phyloP scores from a whole-genome alignment of 2,888 invertebrate genomes.

The Gandaritis pyraliata region DNA sequence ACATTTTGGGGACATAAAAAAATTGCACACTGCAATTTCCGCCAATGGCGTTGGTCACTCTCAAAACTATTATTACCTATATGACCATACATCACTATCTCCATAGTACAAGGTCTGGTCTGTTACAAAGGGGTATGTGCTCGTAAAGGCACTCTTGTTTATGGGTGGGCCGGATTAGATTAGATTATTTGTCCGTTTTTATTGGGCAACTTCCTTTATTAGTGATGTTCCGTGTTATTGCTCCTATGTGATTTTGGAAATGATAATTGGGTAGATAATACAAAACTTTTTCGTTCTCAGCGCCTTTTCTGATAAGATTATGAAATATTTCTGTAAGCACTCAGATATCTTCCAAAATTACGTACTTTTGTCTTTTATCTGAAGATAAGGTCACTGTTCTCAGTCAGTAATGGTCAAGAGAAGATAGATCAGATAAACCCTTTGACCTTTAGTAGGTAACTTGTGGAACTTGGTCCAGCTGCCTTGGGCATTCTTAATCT shows the following conservation, averaged over 20 bases:
- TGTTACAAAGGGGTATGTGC: conserved; percentile 37
- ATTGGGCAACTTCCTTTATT: conserved; percentile 39
- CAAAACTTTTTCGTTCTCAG: conserved; percentile 8
- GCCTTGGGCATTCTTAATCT: too few relatives aligned
- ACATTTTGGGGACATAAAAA: too few relatives aligned
- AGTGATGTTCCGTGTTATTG: conserved; percentile 22
- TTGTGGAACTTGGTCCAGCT: too few relatives aligned
- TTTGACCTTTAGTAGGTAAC: too few relatives aligned
- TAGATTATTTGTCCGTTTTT: conserved; percentile 39
- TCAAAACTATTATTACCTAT: too few relatives aligned
- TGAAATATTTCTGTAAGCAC: background rate
- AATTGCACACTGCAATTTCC: too few relatives aligned
- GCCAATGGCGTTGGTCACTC: too few relatives aligned
- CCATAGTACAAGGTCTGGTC: conserved; percentile 14
- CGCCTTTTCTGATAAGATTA: conserved; percentile 3
- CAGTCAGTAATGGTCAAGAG: background rate
- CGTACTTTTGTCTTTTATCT: background rate
- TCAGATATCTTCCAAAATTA: background rate
- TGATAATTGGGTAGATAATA: conserved; percentile 15
- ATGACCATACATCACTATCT: background rate
- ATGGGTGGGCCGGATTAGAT: conserved; percentile 43
- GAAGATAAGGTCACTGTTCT: background rate
- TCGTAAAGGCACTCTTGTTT: conserved; percentile 44
- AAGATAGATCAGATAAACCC: too few relatives aligned
- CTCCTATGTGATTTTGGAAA: conserved; percentile 22